Base-by-base conservation (phyloP, 2,888 invertebrate species). In the Pristionchus entomophagus region DNA sequence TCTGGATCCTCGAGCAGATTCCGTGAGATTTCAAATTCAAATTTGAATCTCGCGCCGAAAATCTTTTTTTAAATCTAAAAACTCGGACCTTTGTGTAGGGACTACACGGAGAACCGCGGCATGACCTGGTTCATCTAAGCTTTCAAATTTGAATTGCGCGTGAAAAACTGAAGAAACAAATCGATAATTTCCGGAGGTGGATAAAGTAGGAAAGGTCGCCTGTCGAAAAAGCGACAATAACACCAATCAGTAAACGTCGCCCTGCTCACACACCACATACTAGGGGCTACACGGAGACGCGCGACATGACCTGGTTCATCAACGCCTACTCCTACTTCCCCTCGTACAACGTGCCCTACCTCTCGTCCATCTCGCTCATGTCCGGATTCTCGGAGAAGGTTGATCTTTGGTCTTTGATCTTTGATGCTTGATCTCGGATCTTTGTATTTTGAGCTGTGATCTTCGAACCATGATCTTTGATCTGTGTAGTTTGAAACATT, bases 1-100 rank as follows among this genome's bases (percentile, higher is more conserved):
- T 96, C 5, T 96, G 96, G 95, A 95, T 97, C 77, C 94, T 96
- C 4, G 97, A 97, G 94, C 97, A 97, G 90, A 92, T 95, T 53
- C 95, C 95, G 94, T 94, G 90, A 93, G 94, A n/a, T n/a, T n/a
- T 92, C 65, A 26, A 65, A 45, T 84, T 84, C 32, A 32, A 84
- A 59, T 53, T 53, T 53, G 59, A 65, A 65, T 49, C 29, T 32
- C 26, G 38, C 69, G 69, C 69, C 69, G 8, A 41, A 69, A 41
- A 22, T 69, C 65, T 65, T 1, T n/a, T n/a, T n/a, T 12, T 14
- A 65, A 12, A 65, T 65, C 32, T 0, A 65, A 65, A 56, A 80
- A 17, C 10, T 38, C 41, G 65, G 6, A 17, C 51, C 87, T 65
- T 65, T 19, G 19, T 87, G 65, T 80, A 89, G 89, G 17, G 92